Base-by-base conservation (phyloP, 37 sponge, comb jelly and placozoan genomes). In the Lycopodina hypogea region DNA sequence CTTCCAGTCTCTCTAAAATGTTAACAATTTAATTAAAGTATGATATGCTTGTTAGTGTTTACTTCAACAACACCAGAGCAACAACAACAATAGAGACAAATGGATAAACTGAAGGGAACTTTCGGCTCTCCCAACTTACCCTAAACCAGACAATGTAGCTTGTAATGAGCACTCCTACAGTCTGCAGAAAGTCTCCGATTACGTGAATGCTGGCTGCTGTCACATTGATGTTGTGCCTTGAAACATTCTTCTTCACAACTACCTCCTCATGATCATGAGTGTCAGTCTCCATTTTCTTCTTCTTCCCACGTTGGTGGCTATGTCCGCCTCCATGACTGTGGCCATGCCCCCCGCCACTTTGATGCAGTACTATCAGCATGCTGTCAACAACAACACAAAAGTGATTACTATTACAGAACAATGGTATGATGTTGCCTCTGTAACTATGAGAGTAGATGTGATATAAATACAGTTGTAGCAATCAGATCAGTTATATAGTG, bases 201-300 rank as follows among this genome's bases (percentile, higher is more conserved):
- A 90, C 94, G 52, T 98, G 99, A 24, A 98, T 85, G 52, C 95
- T 90, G 36, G 99, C 99, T 39, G 99, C 99, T 29, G 84, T 69
- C 9, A 98, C 92, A 81, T 98, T 95, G 56, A 98, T 93, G 74
- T 93, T 98, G 77, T 78, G 36, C 1, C 56, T 58, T 11, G 26
- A 40, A 39, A 56, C 56, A 51, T 6, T 21, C 62, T 48, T 28
- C 60, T 35, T 59, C 53, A 24, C 30, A 32, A 15, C 26, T 34
- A 3, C 59, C 76, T 68, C 59, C 77, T 48, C 59, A 41, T 30
- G 29, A 36, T 12, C 38, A n/a, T n/a, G n/a, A 9, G 34, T 69
- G 65, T 39, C 38, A 67, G 34, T 74, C 59, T 29, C 71, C 33
- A 15, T 69, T 26, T 33, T 71, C 42, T n/a, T 52, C 53, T 28